phyloP scores from a whole-genome alignment of 2,113 vertebrate genomes.

The Nyctereutes procyonoides region DNA sequence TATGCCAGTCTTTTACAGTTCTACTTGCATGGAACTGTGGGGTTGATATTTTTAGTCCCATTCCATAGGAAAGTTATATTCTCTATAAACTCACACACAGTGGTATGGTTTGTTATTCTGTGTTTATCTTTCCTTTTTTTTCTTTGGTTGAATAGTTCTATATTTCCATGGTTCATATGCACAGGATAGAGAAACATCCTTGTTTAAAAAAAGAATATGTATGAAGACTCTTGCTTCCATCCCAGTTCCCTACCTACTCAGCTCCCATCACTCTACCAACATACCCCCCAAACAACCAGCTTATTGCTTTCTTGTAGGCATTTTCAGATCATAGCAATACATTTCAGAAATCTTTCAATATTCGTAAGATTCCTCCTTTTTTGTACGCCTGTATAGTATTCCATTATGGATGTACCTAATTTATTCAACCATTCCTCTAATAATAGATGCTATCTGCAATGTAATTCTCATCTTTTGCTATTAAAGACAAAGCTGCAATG shows the following conservation, averaged over 20 bases:
- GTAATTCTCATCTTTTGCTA: background rate
- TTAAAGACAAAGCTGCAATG: slow-evolving; percentile 2
- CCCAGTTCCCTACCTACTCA: background rate
- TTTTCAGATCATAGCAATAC: background rate
- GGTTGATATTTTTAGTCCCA: background rate
- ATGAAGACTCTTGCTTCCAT: background rate
- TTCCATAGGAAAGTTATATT: background rate
- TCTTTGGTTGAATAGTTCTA: background rate
- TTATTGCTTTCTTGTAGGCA: background rate
- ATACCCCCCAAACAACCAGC: background rate
- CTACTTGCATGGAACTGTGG: background rate
- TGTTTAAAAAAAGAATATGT: background rate
- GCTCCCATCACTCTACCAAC: background rate
- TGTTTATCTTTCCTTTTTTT: background rate
- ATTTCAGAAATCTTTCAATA: slow-evolving; percentile 11
- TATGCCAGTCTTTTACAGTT: background rate
- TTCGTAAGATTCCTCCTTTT: slow-evolving; percentile 3
- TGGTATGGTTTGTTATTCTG: background rate
- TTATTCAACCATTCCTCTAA: background rate
- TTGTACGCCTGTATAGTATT: background rate
- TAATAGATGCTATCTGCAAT: background rate
- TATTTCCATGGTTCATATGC: background rate
- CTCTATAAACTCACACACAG: background rate
- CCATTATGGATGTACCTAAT: background rate
- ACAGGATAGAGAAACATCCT: background rate